Evolutionary conservation across 2,888 invertebrate species (phyloP).

Genomic region (Brachycybe producta): DNA sequence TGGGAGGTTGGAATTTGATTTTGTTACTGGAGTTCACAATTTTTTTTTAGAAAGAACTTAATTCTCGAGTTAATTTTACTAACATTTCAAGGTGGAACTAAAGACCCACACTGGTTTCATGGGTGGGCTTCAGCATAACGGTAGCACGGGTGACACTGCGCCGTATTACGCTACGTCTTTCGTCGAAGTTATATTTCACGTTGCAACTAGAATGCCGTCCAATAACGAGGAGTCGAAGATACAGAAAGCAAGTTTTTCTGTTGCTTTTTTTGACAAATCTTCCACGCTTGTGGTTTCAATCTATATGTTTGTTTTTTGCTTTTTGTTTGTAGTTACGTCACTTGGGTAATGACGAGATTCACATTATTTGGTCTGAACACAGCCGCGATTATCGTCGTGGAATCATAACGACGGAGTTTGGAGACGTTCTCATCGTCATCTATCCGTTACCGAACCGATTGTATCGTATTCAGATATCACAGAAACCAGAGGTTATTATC

Average conservation of each 20-base stretch:
- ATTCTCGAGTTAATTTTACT: not conserved
- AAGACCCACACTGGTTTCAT: slow-evolving; percentile 66
- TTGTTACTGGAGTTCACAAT: not conserved
- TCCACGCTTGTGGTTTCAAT: no score
- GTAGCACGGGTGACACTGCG: slow-evolving; percentile 69
- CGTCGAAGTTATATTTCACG: slow-evolving; percentile 90
- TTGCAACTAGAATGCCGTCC: slow-evolving; percentile 91
- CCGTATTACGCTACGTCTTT: slow-evolving; percentile 92
- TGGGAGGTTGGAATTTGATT: slow-evolving; percentile 46
- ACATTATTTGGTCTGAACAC: slow-evolving; percentile 99
- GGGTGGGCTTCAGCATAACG: slow-evolving; percentile 40
- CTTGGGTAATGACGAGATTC: slow-evolving; percentile 95
- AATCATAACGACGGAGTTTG: slow-evolving; percentile 97
- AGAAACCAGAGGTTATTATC: slow-evolving; percentile 62
- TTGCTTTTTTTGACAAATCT: not conserved
- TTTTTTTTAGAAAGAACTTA: not conserved
- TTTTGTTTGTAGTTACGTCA: slow-evolving; percentile 60
- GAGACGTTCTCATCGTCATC: slow-evolving; percentile 91
- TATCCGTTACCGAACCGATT: slow-evolving; percentile 77
- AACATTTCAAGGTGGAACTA: slow-evolving; percentile 54
- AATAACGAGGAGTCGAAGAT: slow-evolving; percentile 73
- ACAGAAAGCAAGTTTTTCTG: slow-evolving; percentile 49
- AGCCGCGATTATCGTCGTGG: slow-evolving; percentile 86
- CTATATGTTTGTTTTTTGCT: not conserved
- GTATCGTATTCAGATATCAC: slow-evolving; percentile 73